Base-by-base conservation (phyloP, 2,113 vertebrate genomes). In the Erythrocercus mccallii region DNA sequence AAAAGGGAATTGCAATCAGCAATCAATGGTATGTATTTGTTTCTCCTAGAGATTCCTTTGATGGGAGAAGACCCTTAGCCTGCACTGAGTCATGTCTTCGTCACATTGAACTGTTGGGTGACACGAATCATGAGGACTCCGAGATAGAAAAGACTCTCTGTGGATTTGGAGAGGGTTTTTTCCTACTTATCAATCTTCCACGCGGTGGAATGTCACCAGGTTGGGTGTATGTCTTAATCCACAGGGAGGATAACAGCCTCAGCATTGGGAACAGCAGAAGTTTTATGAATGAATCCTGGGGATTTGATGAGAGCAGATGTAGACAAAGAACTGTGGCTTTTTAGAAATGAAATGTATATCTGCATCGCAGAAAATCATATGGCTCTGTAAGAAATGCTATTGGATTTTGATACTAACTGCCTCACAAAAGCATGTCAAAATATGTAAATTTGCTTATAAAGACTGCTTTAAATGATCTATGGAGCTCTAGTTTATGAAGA, bases 41-140 rank as follows among this genome's bases (percentile, higher is more conserved):
- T 93, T 91, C 56, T 97, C 94, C 38, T 96, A 99, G 98, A 98
- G 97, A 98, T 98, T 94, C 98, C 98, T 78, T 97, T 99, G 81
- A 98, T 99, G 98, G 98, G 98, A 74, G 98, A 98, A 86, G 98
- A 97, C n/a, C 95, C 96, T 69, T 98, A 98, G 93, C 70, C 80
- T 73, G 88, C 92, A 83, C 64, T 80, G 62, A 90, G 78, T 62
- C 0, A 10, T 66, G 71, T 48, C 33, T 69, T 81, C 38, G 1
- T 57, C 6, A 23, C 30, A 9, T 73, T 89, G 80, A 81, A 71
- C 86, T 61, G 50, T 93, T 74, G 37, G 85, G 83, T 92, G 51
- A 81, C 74, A 73, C 38, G 73, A 88, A 81, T 91, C 74, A 68
- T 56, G 86, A 82, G 66, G 96, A 86, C 88, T 86, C 84, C 61